These are phyloP conservation scores for Ophioninae sp. DNA, from an alignment of 2,888 invertebrate species.

Conservation along the genomic window DNA sequence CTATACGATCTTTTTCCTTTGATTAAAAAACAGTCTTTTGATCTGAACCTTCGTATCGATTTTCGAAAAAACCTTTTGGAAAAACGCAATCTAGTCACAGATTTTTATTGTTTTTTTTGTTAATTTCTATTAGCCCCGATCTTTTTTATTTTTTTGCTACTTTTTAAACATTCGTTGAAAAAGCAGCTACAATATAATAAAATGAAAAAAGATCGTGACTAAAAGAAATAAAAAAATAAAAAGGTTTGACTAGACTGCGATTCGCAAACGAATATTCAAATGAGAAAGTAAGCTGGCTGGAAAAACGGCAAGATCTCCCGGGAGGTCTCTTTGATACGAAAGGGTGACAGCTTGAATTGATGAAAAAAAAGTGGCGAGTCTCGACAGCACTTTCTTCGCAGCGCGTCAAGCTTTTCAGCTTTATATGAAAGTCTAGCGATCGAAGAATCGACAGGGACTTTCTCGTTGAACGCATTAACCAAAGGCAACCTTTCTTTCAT, in stretches of 20 bases:
- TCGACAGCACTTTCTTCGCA: not conserved
- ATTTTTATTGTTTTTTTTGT: no score
- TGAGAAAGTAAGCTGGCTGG: not conserved
- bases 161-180: no score
- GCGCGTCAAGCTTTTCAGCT: not conserved
- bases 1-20: no score
- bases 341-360: not conserved
- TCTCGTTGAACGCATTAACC: not conserved
- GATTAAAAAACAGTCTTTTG: no score
- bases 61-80: no score
- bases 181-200: no score
- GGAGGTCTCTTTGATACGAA: not conserved
- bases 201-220: no score
- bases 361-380: not conserved
- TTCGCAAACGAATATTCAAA: not conserved
- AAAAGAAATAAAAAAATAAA: not conserved
- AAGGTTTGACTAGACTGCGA: not conserved
- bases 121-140: no score
- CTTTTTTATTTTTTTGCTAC: no score
- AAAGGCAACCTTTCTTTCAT: not conserved
- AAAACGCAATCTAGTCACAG: no score
- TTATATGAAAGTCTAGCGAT: constrained; percentile 9
- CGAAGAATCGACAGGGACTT: not conserved
- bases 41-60: no score
- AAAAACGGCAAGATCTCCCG: not conserved